Evolutionary conservation across 2,888 invertebrate species (phyloP).

Genomic region (Chalcis sispes): DNA sequence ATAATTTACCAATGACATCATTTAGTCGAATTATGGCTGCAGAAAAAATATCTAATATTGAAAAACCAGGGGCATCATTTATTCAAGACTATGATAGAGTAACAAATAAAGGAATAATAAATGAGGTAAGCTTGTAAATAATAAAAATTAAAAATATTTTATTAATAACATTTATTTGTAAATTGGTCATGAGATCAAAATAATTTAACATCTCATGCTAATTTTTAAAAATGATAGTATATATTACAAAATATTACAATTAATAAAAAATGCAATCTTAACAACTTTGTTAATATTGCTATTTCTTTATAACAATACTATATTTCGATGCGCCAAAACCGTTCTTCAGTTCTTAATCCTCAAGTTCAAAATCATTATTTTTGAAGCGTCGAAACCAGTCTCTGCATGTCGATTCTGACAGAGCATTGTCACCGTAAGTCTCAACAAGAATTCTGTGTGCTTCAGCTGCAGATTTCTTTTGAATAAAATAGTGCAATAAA

Average conservation of each 20-base stretch:
- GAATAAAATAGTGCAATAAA: too few species aligned
- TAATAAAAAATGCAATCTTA: conserved; percentile 37
- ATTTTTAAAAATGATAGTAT: conserved; percentile 34
- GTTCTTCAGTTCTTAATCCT: too few species aligned
- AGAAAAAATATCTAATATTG: conserved; percentile 68
- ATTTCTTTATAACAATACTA: too few species aligned
- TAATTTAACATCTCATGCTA: conserved; percentile 35
- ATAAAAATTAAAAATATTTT: conserved; percentile 7
- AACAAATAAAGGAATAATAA: conserved; percentile 74
- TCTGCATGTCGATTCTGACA: too few species aligned
- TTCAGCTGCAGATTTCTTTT: too few species aligned
- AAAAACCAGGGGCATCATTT: conserved; percentile 63
- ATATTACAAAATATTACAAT: conserved; percentile 44
- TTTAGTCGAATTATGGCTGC: conserved; percentile 76
- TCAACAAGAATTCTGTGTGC: too few species aligned
- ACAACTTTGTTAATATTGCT: conserved; percentile 30
- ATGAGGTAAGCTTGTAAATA: conserved; percentile 74
- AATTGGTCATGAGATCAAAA: conserved; percentile 45
- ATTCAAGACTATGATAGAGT: conserved; percentile 73
- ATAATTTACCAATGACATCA: conserved; percentile 74
- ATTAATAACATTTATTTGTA: conserved; percentile 48
- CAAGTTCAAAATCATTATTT: too few species aligned
- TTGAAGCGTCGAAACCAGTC: too few species aligned
- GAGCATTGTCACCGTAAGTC: too few species aligned
- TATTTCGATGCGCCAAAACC: too few species aligned